Conservation (phyloP, 2,797 vertebrate genomes). For the Lepilemur septentrionalis region DNA sequence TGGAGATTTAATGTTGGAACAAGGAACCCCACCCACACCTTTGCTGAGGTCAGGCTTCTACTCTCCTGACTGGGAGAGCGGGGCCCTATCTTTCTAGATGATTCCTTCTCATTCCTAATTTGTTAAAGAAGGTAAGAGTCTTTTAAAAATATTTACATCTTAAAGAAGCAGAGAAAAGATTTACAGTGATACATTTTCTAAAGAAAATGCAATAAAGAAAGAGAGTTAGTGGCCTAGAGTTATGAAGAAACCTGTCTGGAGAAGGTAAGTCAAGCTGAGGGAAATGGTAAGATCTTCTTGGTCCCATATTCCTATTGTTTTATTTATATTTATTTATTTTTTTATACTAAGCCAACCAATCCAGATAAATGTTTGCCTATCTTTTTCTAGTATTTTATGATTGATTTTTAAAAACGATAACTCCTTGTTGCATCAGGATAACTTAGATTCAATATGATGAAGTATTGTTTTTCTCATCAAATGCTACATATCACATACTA, state of each 20-base stretch:
- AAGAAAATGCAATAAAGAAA: background rate
- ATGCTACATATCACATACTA: background rate
- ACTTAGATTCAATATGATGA: background rate
- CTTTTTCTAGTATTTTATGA: background rate
- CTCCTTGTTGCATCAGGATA: background rate
- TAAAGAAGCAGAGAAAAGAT: background rate
- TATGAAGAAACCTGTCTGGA: background rate
- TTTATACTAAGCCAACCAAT: background rate
- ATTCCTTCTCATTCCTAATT: background rate
- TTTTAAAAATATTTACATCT: background rate
- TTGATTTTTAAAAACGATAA: background rate
- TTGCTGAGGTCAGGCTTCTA: background rate
- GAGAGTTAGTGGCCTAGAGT: background rate
- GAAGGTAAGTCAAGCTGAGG: background rate
- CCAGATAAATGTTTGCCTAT: background rate
- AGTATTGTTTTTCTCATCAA: background rate
- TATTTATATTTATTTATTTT: background rate
- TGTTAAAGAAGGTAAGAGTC: background rate
- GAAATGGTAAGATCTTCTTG: background rate
- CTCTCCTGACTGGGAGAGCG: background rate
- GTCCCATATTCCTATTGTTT: background rate
- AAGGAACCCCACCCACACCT: fast-evolving
- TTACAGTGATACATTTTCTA: background rate
- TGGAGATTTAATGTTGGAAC: background rate
- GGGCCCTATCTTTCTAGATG: background rate